Conservation (phyloP, 2,888 invertebrate genomes). For the Apeira syringaria region DNA sequence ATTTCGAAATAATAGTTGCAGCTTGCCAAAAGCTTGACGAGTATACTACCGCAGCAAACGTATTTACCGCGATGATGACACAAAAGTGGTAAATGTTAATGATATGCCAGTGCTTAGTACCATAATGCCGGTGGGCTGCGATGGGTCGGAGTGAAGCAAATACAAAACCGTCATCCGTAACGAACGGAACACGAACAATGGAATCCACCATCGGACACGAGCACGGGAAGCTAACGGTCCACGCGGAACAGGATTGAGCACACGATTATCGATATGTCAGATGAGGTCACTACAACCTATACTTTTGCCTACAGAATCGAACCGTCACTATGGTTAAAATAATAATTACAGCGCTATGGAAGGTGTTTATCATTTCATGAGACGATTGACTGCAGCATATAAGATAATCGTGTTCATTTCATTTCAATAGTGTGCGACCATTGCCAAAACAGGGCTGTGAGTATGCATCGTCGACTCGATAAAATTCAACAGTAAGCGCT, state of each 20-base stretch:
- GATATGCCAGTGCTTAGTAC: conserved; percentile 26
- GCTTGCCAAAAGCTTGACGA: no score
- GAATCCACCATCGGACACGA: conserved; percentile 30
- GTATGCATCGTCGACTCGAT: no score
- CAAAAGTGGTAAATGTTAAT: conserved; percentile 22
- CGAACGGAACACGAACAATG: conserved; percentile 51
- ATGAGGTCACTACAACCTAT: conserved; percentile 27
- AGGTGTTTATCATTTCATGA: neutral
- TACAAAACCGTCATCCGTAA: conserved; percentile 48
- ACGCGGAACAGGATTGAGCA: conserved; percentile 41
- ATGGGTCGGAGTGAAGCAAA: conserved; percentile 33
- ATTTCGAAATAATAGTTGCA: no score
- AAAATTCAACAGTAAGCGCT: no score
- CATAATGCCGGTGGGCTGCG: conserved; percentile 34
- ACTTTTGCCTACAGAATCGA: conserved; percentile 16
- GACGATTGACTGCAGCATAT: no score
- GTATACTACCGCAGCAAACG: no score
- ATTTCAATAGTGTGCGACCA: no score
- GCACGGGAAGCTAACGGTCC: conserved; percentile 57
- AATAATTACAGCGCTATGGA: neutral
- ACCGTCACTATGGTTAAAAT: neutral
- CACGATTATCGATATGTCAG: conserved; percentile 36
- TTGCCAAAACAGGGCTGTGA: no score
- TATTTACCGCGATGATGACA: conserved; percentile 12
- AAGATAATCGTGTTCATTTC: no score